These are phyloP conservation scores for Leucophenga montana DNA, from an alignment of 2,888 invertebrate genomes.

Conservation along the genomic window DNA sequence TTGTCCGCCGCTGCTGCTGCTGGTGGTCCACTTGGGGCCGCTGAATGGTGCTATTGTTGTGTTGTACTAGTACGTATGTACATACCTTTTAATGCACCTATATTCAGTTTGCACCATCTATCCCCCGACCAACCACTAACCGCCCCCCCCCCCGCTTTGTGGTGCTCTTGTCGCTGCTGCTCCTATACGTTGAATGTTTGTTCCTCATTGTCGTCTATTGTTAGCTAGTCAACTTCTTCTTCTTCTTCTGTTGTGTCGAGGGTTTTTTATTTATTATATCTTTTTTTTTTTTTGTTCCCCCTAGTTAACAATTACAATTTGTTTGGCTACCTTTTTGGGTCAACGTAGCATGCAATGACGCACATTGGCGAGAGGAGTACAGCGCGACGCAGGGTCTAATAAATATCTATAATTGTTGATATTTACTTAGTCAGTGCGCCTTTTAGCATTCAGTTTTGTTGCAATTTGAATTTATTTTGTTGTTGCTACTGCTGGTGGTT, in stretches of 20 bases:
- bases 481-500: not conserved
- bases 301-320: conserved; percentile 18
- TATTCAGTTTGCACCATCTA: not conserved
- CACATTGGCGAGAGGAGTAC: not conserved
- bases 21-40: not conserved
- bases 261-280: not conserved
- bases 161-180: not conserved
- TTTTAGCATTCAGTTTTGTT: not conserved
- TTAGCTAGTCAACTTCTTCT: no score
- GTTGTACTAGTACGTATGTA: no score
- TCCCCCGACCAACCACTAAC: no score
- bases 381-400: not conserved
- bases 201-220: no score
- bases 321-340: conserved; percentile 25
- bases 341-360: conserved; percentile 4
- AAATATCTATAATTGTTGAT: conserved; percentile 20
- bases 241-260: no score
- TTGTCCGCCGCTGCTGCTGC: not conserved
- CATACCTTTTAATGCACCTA: no score
- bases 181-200: not conserved
- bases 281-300: not conserved
- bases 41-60: no score
- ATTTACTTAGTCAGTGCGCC: conserved; percentile 12
- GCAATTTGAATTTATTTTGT: not conserved
- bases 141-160: not conserved